Conservation (phyloP, 2,113 vertebrate genomes). For the Mustela nigripes region DNA sequence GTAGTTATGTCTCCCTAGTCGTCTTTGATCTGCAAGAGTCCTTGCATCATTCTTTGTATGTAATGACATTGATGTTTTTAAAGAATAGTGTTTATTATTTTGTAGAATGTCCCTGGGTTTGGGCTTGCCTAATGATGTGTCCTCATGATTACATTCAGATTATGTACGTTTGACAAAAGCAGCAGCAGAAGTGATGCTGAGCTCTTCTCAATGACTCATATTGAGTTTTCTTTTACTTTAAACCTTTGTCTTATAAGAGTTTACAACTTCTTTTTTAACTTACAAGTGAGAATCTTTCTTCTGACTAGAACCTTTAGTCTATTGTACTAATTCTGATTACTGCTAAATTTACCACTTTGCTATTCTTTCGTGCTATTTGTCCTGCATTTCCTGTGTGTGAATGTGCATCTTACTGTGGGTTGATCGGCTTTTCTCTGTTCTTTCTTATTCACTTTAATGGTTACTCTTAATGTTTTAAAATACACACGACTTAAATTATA, state of each 20-base stretch:
- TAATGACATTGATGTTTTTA: background rate
- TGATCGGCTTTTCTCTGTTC: background rate
- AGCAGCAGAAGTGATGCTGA: background rate
- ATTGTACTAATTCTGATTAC: background rate
- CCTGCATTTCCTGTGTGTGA: background rate
- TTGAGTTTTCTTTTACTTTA: background rate
- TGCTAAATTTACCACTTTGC: background rate
- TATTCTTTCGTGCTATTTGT: background rate
- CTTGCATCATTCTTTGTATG: background rate
- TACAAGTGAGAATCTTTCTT: background rate
- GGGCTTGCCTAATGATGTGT: background rate
- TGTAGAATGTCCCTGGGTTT: background rate
- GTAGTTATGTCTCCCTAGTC: background rate
- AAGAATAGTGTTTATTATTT: background rate
- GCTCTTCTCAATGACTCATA: background rate
- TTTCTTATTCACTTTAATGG: conserved; percentile 16
- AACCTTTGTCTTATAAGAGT: background rate
- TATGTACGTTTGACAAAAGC: background rate
- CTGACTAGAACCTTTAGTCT: background rate
- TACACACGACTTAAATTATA: background rate
- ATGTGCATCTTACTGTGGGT: background rate
- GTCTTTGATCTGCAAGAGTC: background rate
- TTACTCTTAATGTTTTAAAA: conserved; percentile 24
- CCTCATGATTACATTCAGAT: background rate
- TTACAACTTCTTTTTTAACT: background rate